Conservation (phyloP, 2,113 vertebrate species). For the Solea solea region DNA sequence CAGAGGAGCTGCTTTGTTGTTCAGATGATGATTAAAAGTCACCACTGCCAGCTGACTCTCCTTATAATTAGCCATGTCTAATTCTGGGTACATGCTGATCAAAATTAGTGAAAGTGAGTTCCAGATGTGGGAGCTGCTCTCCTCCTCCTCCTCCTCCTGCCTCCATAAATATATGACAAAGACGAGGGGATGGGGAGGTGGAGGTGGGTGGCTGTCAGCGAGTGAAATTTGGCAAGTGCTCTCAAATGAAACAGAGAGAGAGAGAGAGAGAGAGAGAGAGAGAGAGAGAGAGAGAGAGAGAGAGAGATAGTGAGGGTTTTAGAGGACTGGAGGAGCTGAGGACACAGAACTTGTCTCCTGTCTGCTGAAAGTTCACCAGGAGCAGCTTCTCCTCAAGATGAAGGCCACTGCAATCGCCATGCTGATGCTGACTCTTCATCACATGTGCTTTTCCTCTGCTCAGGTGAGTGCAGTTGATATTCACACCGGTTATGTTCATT, state of each 20-base stretch:
- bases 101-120: slow-evolving; percentile 39
- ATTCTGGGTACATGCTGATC: slow-evolving; percentile 49
- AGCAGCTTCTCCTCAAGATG: slow-evolving; percentile 21
- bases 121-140: slow-evolving; percentile 57
- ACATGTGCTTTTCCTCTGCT: slow-evolving; percentile 22
- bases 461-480: slow-evolving; percentile 60
- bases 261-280: slow-evolving; percentile 13
- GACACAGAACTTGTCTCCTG: neutral
- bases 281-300: slow-evolving; percentile 14
- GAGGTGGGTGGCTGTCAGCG: slow-evolving; percentile 10
- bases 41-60: slow-evolving; percentile 25
- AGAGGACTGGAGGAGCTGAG: slow-evolving; percentile 12
- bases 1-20: slow-evolving; percentile 28
- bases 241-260: slow-evolving; percentile 50
- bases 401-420: slow-evolving; percentile 6
- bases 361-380: neutral
- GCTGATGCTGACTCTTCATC: slow-evolving; percentile 48
- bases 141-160: slow-evolving; percentile 16
- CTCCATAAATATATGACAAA: slow-evolving; percentile 34
- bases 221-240: slow-evolving; percentile 67
- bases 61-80: slow-evolving; percentile 67
- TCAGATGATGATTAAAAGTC: slow-evolving; percentile 56
- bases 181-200: slow-evolving; percentile 20
- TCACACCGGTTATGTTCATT: too few species aligned
- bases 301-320: slow-evolving; percentile 31